phyloP scores from a whole-genome alignment of 2,888 invertebrate species.

The Anarsia innoxiella region DNA sequence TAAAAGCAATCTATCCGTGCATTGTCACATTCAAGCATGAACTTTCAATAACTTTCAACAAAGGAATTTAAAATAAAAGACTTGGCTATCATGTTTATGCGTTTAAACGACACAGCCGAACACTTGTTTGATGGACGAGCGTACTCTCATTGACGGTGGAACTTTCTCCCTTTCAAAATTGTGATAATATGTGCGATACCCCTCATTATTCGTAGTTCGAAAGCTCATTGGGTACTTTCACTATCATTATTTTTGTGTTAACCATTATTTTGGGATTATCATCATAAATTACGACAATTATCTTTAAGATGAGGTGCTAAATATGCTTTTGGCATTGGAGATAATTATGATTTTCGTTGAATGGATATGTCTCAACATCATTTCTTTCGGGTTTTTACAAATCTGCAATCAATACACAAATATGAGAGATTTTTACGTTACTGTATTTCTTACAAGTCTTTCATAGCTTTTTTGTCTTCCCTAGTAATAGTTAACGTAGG shows the following conservation, averaged over 20 bases:
- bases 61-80: neutral
- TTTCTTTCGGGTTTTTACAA: too few relatives aligned
- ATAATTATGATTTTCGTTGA: too few relatives aligned
- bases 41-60: neutral
- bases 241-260: slow-evolving; percentile 50
- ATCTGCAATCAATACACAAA: too few relatives aligned
- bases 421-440: too few relatives aligned
- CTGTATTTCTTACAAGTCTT: too few relatives aligned
- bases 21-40: too few relatives aligned
- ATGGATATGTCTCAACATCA: too few relatives aligned
- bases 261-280: slow-evolving; percentile 48
- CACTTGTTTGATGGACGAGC: slow-evolving; percentile 27
- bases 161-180: slow-evolving; percentile 61
- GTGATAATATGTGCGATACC: slow-evolving; percentile 60
- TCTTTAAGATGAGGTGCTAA: neutral
- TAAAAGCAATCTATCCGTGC: too few relatives aligned
- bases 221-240: slow-evolving; percentile 55
- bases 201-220: slow-evolving; percentile 53
- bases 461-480: too few relatives aligned
- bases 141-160: slow-evolving; percentile 31
- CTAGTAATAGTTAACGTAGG: too few relatives aligned
- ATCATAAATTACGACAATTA: slow-evolving; percentile 5
- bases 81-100: slow-evolving; percentile 8
- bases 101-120: neutral
- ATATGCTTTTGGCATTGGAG: neutral